A percentile compares a stretch with the other conserved stretches of the same genome.
Conservation (phyloP, 2,113 vertebrate genomes). For the Stigmatopora argus region DNA sequence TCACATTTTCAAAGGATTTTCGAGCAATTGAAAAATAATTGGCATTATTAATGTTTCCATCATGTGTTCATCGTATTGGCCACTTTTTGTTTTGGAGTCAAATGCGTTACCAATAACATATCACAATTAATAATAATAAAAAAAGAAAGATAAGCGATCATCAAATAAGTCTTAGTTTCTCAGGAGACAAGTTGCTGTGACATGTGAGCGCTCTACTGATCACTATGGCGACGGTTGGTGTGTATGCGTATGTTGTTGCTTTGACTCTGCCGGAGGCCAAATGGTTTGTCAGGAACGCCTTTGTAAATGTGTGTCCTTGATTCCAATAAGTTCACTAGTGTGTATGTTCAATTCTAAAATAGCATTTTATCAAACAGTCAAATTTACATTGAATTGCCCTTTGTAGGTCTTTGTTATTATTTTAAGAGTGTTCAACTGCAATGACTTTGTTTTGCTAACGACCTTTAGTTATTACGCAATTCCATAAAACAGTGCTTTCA, state of each 20-base stretch:
- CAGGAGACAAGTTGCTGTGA: slow-evolving; percentile 4
- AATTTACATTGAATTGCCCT: not conserved
- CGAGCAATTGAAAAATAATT: not conserved
- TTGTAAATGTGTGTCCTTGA: slow-evolving; percentile 12
- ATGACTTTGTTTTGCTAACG: not conserved
- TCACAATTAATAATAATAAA: not conserved
- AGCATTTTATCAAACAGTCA: not conserved
- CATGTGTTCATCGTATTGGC: not conserved
- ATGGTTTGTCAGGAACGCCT: slow-evolving; percentile 13
- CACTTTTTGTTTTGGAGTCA: not conserved
- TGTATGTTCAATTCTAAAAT: not conserved
- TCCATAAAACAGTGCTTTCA: not conserved
- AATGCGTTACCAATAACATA: not conserved
- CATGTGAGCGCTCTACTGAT: slow-evolving; percentile 29
- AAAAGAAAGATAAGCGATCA: not conserved
- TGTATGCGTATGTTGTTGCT: not conserved
- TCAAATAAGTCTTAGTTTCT: not conserved
- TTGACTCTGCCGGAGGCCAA: slow-evolving; percentile 40
- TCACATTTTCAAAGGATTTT: not conserved
- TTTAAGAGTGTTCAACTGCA: not conserved
- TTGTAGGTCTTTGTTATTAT: not conserved
- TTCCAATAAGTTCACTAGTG: slow-evolving; percentile 30
- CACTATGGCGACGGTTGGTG: slow-evolving; percentile 39
- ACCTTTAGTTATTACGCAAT: not conserved
- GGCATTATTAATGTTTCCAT: not conserved